Evolutionary conservation across 2,888 invertebrate species (phyloP), one percentile per base, ranked within the genome.

Genomic region (Drosophila kambysellisi): DNA sequence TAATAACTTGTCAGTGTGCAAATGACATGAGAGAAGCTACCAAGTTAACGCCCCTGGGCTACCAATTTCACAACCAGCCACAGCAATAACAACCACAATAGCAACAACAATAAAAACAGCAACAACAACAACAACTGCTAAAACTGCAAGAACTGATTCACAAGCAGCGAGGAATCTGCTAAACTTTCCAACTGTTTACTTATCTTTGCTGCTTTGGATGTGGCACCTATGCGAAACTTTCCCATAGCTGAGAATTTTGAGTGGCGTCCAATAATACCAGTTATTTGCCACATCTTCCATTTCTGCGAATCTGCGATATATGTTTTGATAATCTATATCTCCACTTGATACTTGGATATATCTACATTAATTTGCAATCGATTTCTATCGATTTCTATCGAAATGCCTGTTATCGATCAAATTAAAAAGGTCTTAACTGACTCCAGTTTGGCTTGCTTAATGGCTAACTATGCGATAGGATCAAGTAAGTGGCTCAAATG

Each of bases 1-100:
- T 89, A 89, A 89, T 89, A 89, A 89, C 91, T 89, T 89, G 91
- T 91, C 91, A 91, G 91, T 76, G 89, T 91, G 89, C 82, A 91
- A 91, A 89, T 90, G 89, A 89, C 91, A 89, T 80, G 89, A 72
- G 67, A 81, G 85, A 83, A 76, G 81, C 81, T 81, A 72, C 83
- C 85, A 84, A 89, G 74, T 84, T 84, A 73, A 76, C 84, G 89
- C 84, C 84, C 83, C 83, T 70, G 72, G 84, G 83, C 82, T 76
- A 82, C 66, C 89, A 89, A 88, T 84, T 74, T 76, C 72, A 73
- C 39, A 39, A 51, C 51, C 70, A 37, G n/a, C 68, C 17, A 29
- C 32, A 33, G 46, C n/a, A 32, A 29, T 52, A 46, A 37, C 54
- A 54, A n/a, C 20, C 41, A 30, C n/a, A 25, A 54, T 2, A 29